Percentiles rank a stretch among this genome's conserved stretches.
Conservation (phyloP, 2,113 vertebrate genomes). For the Ceuthmochares aereus region DNA sequence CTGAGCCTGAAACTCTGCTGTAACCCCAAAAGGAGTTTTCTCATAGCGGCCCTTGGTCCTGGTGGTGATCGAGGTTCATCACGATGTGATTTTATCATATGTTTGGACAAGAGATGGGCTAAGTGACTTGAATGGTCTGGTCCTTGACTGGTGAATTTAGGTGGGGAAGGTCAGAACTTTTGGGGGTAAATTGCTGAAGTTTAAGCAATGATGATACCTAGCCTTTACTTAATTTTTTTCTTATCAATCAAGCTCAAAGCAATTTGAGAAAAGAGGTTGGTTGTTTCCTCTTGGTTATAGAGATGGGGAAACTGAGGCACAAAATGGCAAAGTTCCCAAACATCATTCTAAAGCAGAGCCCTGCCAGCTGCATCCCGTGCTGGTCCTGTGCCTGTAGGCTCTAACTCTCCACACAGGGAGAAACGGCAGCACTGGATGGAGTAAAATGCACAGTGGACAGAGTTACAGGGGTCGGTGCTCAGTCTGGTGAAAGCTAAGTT, state of each 20-base stretch:
- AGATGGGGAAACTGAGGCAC: background rate
- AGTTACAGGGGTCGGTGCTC: background rate
- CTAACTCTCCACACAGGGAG: background rate
- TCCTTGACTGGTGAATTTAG: background rate
- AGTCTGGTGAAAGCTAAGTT: background rate
- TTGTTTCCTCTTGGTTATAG: background rate
- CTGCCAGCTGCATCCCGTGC: fast-evolving
- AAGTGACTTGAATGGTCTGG: background rate
- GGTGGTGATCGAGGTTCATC: fast-evolving
- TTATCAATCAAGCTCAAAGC: background rate
- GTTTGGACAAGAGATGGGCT: background rate
- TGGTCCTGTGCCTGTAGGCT: background rate
- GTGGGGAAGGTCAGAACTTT: background rate
- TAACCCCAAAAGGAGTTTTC: background rate
- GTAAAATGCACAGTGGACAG: fast-evolving
- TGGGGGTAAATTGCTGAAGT: background rate
- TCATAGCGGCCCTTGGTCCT: fast-evolving
- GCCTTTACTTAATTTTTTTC: background rate
- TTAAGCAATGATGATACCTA: background rate
- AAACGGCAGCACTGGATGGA: fast-evolving
- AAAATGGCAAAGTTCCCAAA: background rate
- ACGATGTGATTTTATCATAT: fast-evolving
- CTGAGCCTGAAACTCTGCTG: background rate
- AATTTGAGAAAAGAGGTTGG: background rate
- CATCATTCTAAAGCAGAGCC: background rate